These are phyloP conservation scores for Deroplatys truncata DNA, from an alignment of 2,888 invertebrate species.

Conservation along the genomic window DNA sequence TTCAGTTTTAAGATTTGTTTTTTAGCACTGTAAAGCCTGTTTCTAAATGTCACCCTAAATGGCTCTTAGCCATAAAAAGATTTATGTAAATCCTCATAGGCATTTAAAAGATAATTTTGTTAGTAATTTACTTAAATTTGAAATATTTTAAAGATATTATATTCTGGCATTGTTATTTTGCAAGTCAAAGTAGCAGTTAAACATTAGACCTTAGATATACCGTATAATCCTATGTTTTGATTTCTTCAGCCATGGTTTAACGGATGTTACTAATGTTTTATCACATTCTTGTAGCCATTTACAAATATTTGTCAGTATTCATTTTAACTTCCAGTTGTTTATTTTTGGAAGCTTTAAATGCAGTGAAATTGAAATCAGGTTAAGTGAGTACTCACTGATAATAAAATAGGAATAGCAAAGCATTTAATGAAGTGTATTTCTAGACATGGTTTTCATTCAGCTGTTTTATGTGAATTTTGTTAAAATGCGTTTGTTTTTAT, in stretches of 20 bases:
- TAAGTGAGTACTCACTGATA: background rate
- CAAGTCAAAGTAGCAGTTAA: background rate
- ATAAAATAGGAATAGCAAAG: background rate
- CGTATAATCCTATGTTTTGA: background rate
- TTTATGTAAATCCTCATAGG: background rate
- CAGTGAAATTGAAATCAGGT: background rate
- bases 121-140: background rate
- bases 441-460: background rate
- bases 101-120: background rate
- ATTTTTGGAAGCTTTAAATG: background rate
- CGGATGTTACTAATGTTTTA: background rate
- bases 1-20: background rate
- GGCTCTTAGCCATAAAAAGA: background rate
- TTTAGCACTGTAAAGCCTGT: background rate
- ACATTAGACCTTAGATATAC: background rate
- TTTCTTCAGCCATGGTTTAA: slow-evolving; percentile 13
- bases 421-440: background rate
- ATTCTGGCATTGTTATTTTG: background rate
- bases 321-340: background rate
- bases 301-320: background rate
- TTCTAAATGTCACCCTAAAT: background rate
- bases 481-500: background rate
- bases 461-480: background rate
- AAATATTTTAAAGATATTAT: background rate
- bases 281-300: background rate